Base-by-base conservation (phyloP, 2,797 vertebrate genomes). In the Australoheros facetus region DNA sequence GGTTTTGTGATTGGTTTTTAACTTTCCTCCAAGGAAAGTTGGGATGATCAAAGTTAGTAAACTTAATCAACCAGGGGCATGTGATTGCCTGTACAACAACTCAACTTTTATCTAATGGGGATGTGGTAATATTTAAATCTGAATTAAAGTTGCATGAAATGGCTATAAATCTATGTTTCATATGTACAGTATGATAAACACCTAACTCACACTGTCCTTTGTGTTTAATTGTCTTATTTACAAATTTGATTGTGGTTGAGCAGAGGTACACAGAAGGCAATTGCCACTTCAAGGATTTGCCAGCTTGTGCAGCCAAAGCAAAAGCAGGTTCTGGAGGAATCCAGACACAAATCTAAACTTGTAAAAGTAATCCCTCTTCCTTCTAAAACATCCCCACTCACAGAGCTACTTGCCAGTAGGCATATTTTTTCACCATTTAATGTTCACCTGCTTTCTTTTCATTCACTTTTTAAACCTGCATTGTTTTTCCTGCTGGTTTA, bases 361-460 rank as follows among this genome's bases (percentile, higher is more conserved):
- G 69, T 57, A n/a, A 12, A 77, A 7, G 1, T 28, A 17, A 58
- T 39, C 19, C 64, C 62, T 54, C 7, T 75, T 12, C 70, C 82
- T 37, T 54, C 79, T 28, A 88, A 71, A 42, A 82, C 91, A 12
- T 93, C 94, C 0, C 70, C 93, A 7, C 94, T 92, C 66, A 88
- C 90, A 51, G 89, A 90, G 58, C 92, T 92, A 3, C 92, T 96
- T 1, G 92, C 95, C n/a, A 79, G 95, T 96, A 75, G 91, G 94
- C 82, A 34, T 21, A 4, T n/a, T 48, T 57, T 30, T 28, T 45
- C 17, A 69, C 26, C 26, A 5, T 30, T 6, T 17, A 53, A 32
- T 51, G 13, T 69, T 53, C 60, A 66, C 45, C 26, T 5, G 26
- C 26, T 69, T 17, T 48, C 53, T 26, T 3, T 37, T 4, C 4